Conservation (phyloP, 2,797 vertebrate genomes). For the Gambusia yucatana region DNA sequence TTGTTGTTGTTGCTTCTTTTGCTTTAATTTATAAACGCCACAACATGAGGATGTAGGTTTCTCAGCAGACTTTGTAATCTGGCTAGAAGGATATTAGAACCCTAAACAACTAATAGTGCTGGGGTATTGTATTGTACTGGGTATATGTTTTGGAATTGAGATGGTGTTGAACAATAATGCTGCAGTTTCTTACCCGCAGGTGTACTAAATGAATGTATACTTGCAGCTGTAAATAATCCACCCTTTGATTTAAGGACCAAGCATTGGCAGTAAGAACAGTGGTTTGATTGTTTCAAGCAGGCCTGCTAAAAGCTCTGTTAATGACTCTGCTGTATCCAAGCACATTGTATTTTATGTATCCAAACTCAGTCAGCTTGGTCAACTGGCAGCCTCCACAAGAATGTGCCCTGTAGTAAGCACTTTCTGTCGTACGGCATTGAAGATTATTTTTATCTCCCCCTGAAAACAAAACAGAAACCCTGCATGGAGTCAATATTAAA, state of each 20-base stretch:
- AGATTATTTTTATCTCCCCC: background rate
- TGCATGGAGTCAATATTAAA: background rate
- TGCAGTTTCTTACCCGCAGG: background rate
- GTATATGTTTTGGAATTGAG: background rate
- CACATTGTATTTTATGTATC: background rate
- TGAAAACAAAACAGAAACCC: background rate
- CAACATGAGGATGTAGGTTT: background rate
- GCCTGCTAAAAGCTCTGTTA: background rate
- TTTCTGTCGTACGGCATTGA: background rate
- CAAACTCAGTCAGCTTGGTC: background rate
- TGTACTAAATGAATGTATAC: background rate
- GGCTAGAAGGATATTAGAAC: background rate
- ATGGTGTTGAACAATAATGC: background rate
- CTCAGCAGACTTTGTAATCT: background rate
- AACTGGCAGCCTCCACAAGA: background rate
- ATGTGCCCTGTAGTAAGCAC: background rate
- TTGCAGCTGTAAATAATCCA: background rate
- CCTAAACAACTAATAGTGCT: background rate
- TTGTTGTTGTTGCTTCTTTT: background rate
- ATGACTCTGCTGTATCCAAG: background rate
- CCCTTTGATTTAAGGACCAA: background rate
- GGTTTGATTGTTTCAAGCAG: background rate
- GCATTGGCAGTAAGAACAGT: background rate
- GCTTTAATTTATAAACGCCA: background rate
- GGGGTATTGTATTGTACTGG: background rate